Percentiles rank a stretch among this genome's conserved stretches.
phyloP scores from a whole-genome alignment of 2,797 vertebrate genomes.

The Enoplosus armatus region DNA sequence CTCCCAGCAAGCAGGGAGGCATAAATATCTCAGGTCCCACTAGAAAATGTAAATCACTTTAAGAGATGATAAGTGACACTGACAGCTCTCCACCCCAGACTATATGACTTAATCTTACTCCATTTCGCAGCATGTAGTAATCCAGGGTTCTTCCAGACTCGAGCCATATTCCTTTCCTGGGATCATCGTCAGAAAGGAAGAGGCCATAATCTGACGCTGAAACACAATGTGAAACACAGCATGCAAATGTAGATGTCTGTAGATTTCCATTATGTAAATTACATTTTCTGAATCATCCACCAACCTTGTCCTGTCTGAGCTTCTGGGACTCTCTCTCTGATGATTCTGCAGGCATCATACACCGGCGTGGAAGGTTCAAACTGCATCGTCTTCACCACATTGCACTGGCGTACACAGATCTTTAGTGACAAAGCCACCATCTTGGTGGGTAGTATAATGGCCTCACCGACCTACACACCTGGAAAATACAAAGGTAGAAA shows the following conservation, averaged over 20 bases:
- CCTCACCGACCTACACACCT: constrained; percentile 78
- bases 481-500: constrained; percentile 29
- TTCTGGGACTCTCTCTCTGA: constrained; percentile 95
- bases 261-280: constrained; percentile 46
- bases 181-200: constrained; percentile 98
- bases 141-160: constrained; percentile 97
- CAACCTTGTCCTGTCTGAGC: constrained; percentile 96
- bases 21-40: constrained; percentile 36
- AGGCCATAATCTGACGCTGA: constrained; percentile 97
- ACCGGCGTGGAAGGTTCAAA: constrained; percentile 97
- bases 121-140: constrained; percentile 99
- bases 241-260: constrained; percentile 25
- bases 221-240: constrained; percentile 52
- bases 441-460: constrained; percentile 74
- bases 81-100: constrained; percentile 50
- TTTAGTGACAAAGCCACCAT: constrained; percentile 99
- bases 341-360: constrained; percentile 96
- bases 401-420: constrained; percentile 98
- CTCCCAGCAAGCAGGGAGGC: constrained; percentile 27
- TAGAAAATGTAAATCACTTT: constrained; percentile 52
- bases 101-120: constrained; percentile 86
- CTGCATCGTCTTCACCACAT: constrained; percentile 99
- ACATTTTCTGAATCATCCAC: constrained; percentile 32
- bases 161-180: constrained; percentile 98
- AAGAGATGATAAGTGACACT: constrained; percentile 39